Evolutionary conservation across 2,113 vertebrate species (phyloP).

Genomic region (Laticauda laticaudata): DNA sequence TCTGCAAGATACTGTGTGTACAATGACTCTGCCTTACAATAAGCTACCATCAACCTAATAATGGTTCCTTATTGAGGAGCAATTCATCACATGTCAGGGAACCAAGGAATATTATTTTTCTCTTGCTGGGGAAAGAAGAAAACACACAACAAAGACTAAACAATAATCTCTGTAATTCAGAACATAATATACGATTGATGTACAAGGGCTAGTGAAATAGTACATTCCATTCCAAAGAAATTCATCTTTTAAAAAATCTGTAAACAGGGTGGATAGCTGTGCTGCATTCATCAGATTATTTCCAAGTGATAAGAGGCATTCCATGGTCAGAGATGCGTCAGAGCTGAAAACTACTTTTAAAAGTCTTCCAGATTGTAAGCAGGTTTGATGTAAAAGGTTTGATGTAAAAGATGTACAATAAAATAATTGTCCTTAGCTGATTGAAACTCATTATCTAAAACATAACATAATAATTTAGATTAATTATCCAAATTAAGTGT

Average conservation of each 20-base stretch:
- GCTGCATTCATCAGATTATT: not conserved
- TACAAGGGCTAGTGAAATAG: not conserved
- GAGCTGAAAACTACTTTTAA: not conserved
- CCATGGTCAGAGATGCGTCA: not conserved
- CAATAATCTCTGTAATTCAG: not conserved
- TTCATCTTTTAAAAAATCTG: not conserved
- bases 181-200: not conserved
- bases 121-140: not conserved
- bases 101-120: not conserved
- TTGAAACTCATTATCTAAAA: not conserved
- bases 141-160: not conserved
- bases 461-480: not conserved
- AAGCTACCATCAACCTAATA: not conserved
- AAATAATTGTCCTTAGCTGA: not conserved
- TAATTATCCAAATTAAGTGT: not conserved
- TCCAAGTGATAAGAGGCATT: not conserved
- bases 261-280: not conserved
- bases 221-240: not conserved
- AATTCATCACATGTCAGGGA: not conserved
- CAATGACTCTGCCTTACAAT: not conserved
- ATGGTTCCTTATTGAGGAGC: not conserved
- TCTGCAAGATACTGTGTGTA: not conserved
- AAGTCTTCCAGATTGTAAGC: not conserved
- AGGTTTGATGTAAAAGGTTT: no score
- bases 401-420: not conserved